A percentile compares a stretch with the other conserved stretches of the same genome.
These are phyloP conservation scores for Cichladusa arquata DNA, from an alignment of 2,113 vertebrate species.

Conservation along the genomic window DNA sequence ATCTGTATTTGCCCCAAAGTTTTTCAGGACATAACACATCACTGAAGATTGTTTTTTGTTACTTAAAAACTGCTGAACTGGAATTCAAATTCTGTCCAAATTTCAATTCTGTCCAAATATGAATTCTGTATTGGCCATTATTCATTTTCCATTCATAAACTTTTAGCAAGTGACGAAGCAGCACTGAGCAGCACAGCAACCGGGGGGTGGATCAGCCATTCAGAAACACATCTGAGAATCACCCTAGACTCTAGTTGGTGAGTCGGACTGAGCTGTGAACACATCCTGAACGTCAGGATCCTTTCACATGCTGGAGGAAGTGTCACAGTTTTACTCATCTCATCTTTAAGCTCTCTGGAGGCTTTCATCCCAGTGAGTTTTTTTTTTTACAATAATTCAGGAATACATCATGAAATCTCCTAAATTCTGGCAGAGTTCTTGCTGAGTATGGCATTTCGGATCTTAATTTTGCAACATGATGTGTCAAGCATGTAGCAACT, in stretches of 20 bases:
- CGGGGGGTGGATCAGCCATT: background rate
- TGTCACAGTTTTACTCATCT: background rate
- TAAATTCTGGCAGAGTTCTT: background rate
- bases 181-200: background rate
- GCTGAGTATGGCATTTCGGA: background rate
- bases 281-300: background rate
- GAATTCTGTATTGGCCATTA: background rate
- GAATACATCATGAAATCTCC: background rate
- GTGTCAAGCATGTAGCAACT: background rate
- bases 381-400: background rate
- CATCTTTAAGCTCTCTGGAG: background rate
- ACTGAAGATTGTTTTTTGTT: background rate
- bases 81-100: background rate
- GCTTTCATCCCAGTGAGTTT: background rate
- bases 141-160: background rate
- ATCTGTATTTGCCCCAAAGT: background rate
- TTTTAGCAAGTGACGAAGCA: background rate
- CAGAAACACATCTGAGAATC: background rate
- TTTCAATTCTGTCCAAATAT: background rate
- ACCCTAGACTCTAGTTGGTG: background rate
- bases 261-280: background rate
- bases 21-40: background rate
- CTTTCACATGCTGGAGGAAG: background rate
- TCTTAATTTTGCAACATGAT: background rate
- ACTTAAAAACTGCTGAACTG: background rate